Base-by-base conservation (phyloP, 1,140 invertebrate species). In the Drosophila watanabei region DNA sequence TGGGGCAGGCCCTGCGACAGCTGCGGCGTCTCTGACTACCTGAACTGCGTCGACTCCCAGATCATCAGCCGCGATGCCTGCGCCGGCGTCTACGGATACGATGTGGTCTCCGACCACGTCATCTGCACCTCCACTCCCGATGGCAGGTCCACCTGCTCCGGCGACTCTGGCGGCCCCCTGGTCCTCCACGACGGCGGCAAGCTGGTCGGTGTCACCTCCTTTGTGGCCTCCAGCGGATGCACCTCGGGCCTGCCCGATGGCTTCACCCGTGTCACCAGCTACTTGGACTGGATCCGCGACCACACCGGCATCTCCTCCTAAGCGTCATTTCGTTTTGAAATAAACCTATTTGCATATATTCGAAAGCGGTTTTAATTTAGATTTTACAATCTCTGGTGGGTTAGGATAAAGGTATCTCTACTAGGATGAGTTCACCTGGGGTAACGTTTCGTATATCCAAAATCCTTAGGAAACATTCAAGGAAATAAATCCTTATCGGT, bases 81-180 rank as follows among this genome's bases (percentile, higher is more conserved):
- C 41, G 18, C 45, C n/a, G 45, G n/a, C 37, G 94, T 10, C 93
- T 80, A 80, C 16, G 70, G 76, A 13, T 57, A 35, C 0, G 49
- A 28, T n/a, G 49, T 49, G n/a, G 16, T 76, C 39, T 49, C 39
- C 30, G 48, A 71, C 33, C 52, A 82, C 14, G 77, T 75, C 24
- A 69, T 92, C 52, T 92, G 90, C 48, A 64, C 72, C 10, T 56
- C 73, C 14, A 68, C 66, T n/a, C n/a, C 52, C 2, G 58, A 33
- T 13, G 82, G 77, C 45, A 81, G 63, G 39, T 78, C 75, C 11
- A 89, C 90, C 2, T 92, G 91, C 76, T 49, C 79, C 7, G 94
- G 94, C 64, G 94, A 95, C 91, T 94, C 94, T 73, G 94, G 94
- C 59, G 94, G 94, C 35, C 93, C 94, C 11, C 80, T 95, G 59